phyloP scores from a whole-genome alignment of 2,113 vertebrate species.

The Rhinogobius similis region DNA sequence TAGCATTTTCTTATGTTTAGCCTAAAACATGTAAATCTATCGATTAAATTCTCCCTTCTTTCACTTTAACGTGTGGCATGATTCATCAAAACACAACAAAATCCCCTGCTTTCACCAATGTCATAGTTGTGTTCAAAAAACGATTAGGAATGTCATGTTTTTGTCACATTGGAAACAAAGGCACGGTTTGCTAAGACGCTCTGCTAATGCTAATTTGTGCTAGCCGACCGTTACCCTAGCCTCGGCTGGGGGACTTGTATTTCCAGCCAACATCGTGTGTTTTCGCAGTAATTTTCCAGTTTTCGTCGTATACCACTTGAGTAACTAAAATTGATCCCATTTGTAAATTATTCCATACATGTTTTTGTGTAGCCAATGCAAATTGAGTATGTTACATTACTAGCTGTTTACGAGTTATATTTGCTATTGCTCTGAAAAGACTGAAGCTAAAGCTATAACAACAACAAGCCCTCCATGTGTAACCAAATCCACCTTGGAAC shows the following conservation, averaged over 20 bases:
- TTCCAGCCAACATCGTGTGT: not conserved
- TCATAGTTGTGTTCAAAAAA: not conserved
- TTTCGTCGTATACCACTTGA: no score
- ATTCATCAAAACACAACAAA: not conserved
- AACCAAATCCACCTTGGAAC: not conserved
- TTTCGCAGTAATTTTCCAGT: no score
- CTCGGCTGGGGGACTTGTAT: constrained; percentile 19
- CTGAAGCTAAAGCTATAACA: not conserved
- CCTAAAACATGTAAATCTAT: constrained; percentile 45
- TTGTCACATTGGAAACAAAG: constrained; percentile 59
- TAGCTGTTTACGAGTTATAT: not conserved
- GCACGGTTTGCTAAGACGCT: constrained; percentile 24
- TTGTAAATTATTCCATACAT: no score
- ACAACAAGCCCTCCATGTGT: not conserved
- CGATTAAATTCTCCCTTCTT: constrained; percentile 18
- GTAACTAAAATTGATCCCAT: no score
- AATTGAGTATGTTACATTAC: not conserved
- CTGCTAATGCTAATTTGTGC: constrained; percentile 34
- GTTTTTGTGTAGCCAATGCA: not conserved
- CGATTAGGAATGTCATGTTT: not conserved
- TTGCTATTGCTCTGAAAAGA: not conserved
- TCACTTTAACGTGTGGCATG: no score
- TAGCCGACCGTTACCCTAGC: constrained; percentile 21
- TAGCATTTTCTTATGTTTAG: constrained; percentile 41
- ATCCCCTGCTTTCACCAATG: rapidly evolving